Conservation (phyloP, 2,113 vertebrate genomes). For the Empidonax alnorum region DNA sequence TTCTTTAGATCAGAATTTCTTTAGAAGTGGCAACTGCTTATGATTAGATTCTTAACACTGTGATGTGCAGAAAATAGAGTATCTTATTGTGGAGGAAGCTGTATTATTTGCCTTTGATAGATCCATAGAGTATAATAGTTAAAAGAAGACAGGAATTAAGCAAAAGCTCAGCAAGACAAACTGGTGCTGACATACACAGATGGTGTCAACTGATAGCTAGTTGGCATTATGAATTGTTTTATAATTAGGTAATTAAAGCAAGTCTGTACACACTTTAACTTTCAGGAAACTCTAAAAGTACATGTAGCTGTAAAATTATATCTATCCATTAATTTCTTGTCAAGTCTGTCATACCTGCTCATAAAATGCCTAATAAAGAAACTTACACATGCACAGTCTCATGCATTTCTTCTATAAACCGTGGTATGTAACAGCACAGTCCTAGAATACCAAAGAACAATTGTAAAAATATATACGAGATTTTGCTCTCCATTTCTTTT, state of each 20-base stretch:
- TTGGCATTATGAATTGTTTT: slow-evolving; percentile 21
- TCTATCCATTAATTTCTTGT: slow-evolving; percentile 42
- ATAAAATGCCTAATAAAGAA: slow-evolving; percentile 11
- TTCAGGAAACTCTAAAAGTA: slow-evolving; percentile 43
- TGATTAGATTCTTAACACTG: not conserved
- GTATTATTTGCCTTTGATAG: not conserved
- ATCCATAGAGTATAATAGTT: not conserved
- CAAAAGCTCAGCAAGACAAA: not conserved
- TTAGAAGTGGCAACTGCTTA: not conserved
- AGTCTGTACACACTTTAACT: slow-evolving; percentile 21
- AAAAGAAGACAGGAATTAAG: not conserved
- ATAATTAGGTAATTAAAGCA: slow-evolving; percentile 58
- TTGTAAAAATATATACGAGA: not conserved
- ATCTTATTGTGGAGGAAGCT: not conserved
- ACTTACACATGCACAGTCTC: not conserved
- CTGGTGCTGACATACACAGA: slow-evolving; percentile 38
- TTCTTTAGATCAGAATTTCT: not conserved
- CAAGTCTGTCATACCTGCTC: not conserved
- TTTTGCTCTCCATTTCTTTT: not conserved
- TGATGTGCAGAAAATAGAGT: not conserved
- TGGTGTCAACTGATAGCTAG: slow-evolving; percentile 36
- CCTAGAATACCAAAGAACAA: not conserved
- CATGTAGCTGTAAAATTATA: slow-evolving; percentile 25
- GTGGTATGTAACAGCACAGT: not conserved
- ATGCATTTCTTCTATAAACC: not conserved